A percentile compares a stretch with the other conserved stretches of the same genome.
These are phyloP conservation scores for Drosophila cracens DNA, from an alignment of 2,888 invertebrate genomes.

Conservation along the genomic window DNA sequence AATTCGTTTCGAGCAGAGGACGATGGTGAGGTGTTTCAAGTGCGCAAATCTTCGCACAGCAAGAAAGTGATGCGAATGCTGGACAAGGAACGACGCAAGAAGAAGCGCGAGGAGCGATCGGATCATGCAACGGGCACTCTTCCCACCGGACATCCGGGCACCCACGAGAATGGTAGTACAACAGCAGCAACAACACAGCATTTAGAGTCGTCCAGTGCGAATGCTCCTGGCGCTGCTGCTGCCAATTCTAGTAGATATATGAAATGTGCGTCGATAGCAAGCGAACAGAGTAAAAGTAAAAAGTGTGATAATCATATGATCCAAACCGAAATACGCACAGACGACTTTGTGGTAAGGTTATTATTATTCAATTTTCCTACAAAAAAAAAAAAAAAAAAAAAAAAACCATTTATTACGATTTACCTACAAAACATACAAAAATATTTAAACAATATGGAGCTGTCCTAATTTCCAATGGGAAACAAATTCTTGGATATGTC, in stretches of 20 bases:
- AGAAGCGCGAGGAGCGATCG: slow-evolving; percentile 80
- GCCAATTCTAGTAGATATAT: slow-evolving; percentile 63
- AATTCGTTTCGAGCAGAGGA: slow-evolving; percentile 85
- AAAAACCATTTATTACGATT: slow-evolving; percentile 45
- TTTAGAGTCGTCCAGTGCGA: slow-evolving; percentile 69
- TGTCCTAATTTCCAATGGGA: slow-evolving; percentile 11
- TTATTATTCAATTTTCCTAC: slow-evolving; percentile 85
- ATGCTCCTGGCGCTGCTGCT: slow-evolving; percentile 43
- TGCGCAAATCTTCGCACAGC: slow-evolving; percentile 97
- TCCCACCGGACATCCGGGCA: slow-evolving; percentile 22
- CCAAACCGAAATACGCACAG: slow-evolving; percentile 89
- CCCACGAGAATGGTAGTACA: slow-evolving; percentile 67
- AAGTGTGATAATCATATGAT: slow-evolving; percentile 86
- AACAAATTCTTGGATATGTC: slow-evolving; percentile 33
- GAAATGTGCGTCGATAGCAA: slow-evolving; percentile 60
- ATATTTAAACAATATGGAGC: slow-evolving; percentile 28
- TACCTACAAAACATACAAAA: slow-evolving; percentile 32
- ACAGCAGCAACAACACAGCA: slow-evolving; percentile 57
- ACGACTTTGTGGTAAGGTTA: slow-evolving; percentile 89
- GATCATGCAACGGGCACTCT: slow-evolving; percentile 43
- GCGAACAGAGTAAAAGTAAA: slow-evolving; percentile 83
- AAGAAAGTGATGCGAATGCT: slow-evolving; percentile 94
- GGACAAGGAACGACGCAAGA: slow-evolving; percentile 89
- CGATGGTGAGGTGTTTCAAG: slow-evolving; percentile 96
- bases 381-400: slow-evolving; percentile 53